Conservation (phyloP, 2,797 vertebrate genomes). For the Perodicticus potto region DNA sequence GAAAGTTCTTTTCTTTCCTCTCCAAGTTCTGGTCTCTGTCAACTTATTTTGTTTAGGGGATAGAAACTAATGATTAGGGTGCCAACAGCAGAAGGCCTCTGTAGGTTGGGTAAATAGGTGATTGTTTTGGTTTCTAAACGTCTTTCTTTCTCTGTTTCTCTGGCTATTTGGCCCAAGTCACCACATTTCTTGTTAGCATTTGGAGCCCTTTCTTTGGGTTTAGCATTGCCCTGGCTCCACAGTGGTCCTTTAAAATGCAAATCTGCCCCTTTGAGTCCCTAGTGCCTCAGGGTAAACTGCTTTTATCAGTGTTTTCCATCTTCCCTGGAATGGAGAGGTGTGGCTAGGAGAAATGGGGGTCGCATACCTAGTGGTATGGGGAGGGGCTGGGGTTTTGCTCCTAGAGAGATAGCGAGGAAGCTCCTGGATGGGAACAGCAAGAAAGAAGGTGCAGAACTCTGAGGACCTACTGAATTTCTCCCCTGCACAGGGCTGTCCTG, state of each 20-base stretch:
- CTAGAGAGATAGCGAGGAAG: neutral
- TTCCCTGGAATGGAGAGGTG: neutral
- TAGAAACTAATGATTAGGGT: neutral
- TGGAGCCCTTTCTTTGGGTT: neutral
- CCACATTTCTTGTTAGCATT: neutral
- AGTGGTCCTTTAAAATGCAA: conserved; percentile 7
- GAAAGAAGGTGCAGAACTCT: neutral
- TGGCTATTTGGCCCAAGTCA: neutral
- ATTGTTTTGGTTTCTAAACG: neutral
- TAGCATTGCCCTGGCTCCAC: neutral
- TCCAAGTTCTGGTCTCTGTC: neutral
- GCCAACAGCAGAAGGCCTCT: neutral
- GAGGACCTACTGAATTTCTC: fast-evolving
- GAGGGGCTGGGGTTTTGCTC: neutral
- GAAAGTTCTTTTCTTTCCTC: neutral
- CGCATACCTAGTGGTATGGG: neutral
- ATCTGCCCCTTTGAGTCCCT: neutral
- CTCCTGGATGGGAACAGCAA: neutral
- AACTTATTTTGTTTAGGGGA: neutral
- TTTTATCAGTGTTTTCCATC: neutral
- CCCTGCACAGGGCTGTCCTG: fast-evolving
- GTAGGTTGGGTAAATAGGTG: neutral
- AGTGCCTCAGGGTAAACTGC: neutral
- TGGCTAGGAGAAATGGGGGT: neutral
- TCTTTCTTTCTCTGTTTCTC: neutral